Conservation (phyloP, 2,888 invertebrate genomes). For the Rhodophaea formosa region DNA sequence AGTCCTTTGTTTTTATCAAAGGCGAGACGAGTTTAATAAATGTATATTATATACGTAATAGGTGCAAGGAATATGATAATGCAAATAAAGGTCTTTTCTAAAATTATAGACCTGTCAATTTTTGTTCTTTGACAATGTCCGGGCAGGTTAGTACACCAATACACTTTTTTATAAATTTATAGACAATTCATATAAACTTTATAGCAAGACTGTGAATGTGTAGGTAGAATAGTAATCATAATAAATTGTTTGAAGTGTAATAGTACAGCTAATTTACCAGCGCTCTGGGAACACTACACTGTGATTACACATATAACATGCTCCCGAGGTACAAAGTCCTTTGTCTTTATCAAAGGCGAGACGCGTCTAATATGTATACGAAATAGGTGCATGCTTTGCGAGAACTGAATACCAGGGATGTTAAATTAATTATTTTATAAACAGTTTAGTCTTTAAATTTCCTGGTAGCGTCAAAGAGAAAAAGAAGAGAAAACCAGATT, state of each 20-base stretch:
- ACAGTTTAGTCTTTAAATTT: too few relatives aligned
- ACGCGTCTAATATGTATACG: background rate
- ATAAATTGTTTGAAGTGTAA: background rate
- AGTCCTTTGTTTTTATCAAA: constrained; percentile 12
- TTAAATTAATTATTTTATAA: background rate
- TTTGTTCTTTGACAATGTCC: too few relatives aligned
- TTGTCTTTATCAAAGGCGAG: constrained; percentile 11
- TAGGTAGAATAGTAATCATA: background rate
- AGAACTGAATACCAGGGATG: background rate
- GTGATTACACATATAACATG: constrained; percentile 11
- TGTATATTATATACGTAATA: background rate
- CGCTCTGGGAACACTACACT: background rate
- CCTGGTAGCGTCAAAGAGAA: too few relatives aligned
- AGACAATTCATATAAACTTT: background rate
- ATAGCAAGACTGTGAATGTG: background rate
- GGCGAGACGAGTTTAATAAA: background rate
- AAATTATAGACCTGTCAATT: too few relatives aligned
- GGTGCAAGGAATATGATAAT: too few relatives aligned
- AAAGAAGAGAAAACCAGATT: too few relatives aligned
- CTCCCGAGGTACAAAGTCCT: constrained; percentile 2
- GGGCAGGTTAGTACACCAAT: too few relatives aligned
- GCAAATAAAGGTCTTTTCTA: too few relatives aligned
- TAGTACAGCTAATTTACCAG: constrained; percentile 1
- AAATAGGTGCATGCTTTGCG: background rate
- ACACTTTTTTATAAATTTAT: background rate